Base-by-base conservation (phyloP, 2,888 invertebrate species). In the Hirtodrosophila trivittata region DNA sequence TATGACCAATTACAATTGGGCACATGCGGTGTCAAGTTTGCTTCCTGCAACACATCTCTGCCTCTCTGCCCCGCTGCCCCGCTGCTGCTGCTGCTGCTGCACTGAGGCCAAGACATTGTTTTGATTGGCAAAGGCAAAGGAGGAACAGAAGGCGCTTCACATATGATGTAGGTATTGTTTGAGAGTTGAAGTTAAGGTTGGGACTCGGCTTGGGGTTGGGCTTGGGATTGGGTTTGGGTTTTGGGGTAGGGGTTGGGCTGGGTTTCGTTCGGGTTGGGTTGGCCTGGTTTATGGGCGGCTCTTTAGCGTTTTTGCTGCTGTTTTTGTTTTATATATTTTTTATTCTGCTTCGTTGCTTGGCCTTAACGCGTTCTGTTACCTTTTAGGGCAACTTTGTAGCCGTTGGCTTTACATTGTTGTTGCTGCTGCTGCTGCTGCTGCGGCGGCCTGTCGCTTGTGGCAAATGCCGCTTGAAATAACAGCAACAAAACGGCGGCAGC, bases 361-460 rank as follows among this genome's bases (percentile, higher is more conserved):
- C 54, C 56, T 76, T 50, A 66, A 66, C 73, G 73, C 72, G 72
- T 60, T 43, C 55, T 60, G 12, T 58, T 76, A 72, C 77, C 72
- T 66, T 62, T 76, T 43, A 21, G 51, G 55, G 32, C 28, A 64
- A 47, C 18, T 25, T 42, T 42, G 51, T 13, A 35, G 10, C 47
- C 26, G 25, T n/a, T 58, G 28, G 28, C 7, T 28, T 28, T 28
- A 28, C n/a, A 47, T 55, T 51, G 38, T 26, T 68, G 14, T n/a
- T 58, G 43, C 38, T 43, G 26, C 46, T 56, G 58, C 35, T 73
- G 45, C 47, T 64, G 49, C 60, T 81, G 59, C 38, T 85, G 64
- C 62, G 62, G 66, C 54, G 52, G 52, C 57, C 54, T 85, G 87
- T 87, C 78, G 82, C 82, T 81, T 70, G 87, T 85, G 87, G 87